A percentile compares a stretch with the other conserved stretches of the same genome.
These are phyloP conservation scores for Hirudinaria manillensis DNA, from an alignment of 2,888 invertebrate genomes.

Conservation along the genomic window DNA sequence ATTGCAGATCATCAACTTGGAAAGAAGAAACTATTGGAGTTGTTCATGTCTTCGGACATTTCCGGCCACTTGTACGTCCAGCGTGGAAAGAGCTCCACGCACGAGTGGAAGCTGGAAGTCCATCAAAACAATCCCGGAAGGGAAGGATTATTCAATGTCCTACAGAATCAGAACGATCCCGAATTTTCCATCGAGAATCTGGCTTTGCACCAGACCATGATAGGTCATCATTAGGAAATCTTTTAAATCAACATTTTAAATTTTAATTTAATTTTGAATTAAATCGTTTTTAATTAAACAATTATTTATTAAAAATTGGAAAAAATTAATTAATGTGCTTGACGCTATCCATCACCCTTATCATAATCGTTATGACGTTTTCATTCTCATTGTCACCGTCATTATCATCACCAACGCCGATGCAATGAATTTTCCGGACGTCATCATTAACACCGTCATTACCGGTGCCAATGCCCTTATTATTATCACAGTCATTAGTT, in stretches of 20 bases:
- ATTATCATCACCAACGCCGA: constrained; percentile 26
- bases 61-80: constrained; percentile 15
- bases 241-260: too few species aligned
- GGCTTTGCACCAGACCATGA: constrained; percentile 6
- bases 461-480: neutral
- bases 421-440: neutral
- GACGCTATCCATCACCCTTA: neutral
- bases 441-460: constrained; percentile 3
- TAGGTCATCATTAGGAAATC: too few species aligned
- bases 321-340: too few species aligned
- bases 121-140: neutral
- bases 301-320: too few species aligned
- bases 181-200: neutral
- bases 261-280: too few species aligned
- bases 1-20: constrained; percentile 22
- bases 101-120: neutral
- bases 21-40: constrained; percentile 7
- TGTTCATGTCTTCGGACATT: constrained; percentile 8
- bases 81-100: neutral
- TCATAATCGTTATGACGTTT: neutral
- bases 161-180: neutral
- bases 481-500: neutral
- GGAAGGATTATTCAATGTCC: neutral
- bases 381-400: neutral
- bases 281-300: too few species aligned